A percentile compares a stretch with the other conserved stretches of the same genome.
These are phyloP conservation scores for Zygogramma bicolorata DNA, from an alignment of 2,888 invertebrate genomes.

Conservation along the genomic window DNA sequence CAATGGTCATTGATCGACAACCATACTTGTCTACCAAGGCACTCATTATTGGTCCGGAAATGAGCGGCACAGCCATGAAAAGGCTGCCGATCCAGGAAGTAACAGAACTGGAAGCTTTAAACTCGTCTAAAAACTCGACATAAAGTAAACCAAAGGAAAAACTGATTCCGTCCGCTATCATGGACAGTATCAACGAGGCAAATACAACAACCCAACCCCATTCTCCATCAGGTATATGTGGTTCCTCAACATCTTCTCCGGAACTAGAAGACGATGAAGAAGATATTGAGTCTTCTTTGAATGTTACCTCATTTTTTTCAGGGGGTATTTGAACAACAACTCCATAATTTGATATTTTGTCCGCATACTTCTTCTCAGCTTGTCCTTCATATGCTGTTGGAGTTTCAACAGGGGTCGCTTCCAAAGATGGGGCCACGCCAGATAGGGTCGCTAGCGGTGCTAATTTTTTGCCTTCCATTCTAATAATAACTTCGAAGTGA, in stretches of 20 bases:
- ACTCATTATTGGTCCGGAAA: constrained; percentile 87
- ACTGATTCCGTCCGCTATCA: constrained; percentile 93
- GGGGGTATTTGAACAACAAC: constrained; percentile 15
- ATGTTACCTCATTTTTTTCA: constrained; percentile 20
- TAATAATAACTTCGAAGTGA: not conserved
- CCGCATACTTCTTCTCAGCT: constrained; percentile 46
- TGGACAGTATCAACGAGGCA: constrained; percentile 85
- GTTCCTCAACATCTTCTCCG: constrained; percentile 58
- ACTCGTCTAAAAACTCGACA: constrained; percentile 77
- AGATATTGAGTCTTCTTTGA: constrained; percentile 44
- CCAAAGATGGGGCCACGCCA: constrained; percentile 37
- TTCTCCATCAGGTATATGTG: constrained; percentile 82
- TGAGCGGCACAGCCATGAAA: constrained; percentile 72
- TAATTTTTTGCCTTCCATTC: constrained; percentile 25
- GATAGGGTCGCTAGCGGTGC: constrained; percentile 41
- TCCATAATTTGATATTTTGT: constrained; percentile 4
- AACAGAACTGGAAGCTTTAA: constrained; percentile 69
- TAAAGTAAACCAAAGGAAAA: constrained; percentile 93
- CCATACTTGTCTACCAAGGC: constrained; percentile 88
- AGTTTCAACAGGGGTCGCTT: constrained; percentile 44
- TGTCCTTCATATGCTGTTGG: constrained; percentile 32
- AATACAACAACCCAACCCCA: constrained; percentile 93
- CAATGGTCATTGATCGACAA: constrained; percentile 61
- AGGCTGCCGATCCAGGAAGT: constrained; percentile 73
- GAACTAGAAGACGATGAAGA: constrained; percentile 47